These are phyloP conservation scores for Halcyon badia DNA, from an alignment of 2,797 vertebrate species.

Conservation along the genomic window DNA sequence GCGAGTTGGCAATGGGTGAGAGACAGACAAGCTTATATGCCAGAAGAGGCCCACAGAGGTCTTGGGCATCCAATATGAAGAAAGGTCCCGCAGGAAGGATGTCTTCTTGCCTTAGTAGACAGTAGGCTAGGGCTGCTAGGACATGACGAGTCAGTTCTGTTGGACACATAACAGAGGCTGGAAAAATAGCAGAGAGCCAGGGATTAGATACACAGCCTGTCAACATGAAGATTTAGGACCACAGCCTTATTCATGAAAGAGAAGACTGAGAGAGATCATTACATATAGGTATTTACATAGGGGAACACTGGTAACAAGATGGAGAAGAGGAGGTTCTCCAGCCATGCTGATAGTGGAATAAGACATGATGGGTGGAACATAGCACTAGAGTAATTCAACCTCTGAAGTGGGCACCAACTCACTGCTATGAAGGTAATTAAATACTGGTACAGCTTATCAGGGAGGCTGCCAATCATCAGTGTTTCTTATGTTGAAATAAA, in stretches of 20 bases:
- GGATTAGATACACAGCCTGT: background rate
- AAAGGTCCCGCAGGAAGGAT: background rate
- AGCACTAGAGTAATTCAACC: slow-evolving; percentile 13
- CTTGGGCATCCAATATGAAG: background rate
- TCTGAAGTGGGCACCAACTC: slow-evolving; percentile 48
- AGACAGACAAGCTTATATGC: background rate
- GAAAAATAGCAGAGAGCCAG: background rate
- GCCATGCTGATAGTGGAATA: background rate
- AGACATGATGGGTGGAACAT: background rate
- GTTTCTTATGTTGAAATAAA: slow-evolving; percentile 36
- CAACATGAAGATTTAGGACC: background rate
- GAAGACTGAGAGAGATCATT: background rate
- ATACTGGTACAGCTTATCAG: slow-evolving; percentile 49
- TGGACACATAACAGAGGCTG: background rate
- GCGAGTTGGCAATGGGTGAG: background rate
- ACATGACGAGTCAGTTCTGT: background rate
- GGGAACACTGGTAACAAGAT: background rate
- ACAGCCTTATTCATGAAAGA: background rate
- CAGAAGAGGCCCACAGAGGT: background rate
- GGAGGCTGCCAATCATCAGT: background rate
- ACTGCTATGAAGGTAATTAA: slow-evolving; percentile 39
- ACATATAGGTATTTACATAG: background rate
- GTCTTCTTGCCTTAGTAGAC: background rate
- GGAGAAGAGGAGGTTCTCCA: background rate
- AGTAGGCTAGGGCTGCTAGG: background rate